Evolutionary conservation across 2,113 vertebrate genomes (phyloP).

Genomic region (Panthera uncia): DNA sequence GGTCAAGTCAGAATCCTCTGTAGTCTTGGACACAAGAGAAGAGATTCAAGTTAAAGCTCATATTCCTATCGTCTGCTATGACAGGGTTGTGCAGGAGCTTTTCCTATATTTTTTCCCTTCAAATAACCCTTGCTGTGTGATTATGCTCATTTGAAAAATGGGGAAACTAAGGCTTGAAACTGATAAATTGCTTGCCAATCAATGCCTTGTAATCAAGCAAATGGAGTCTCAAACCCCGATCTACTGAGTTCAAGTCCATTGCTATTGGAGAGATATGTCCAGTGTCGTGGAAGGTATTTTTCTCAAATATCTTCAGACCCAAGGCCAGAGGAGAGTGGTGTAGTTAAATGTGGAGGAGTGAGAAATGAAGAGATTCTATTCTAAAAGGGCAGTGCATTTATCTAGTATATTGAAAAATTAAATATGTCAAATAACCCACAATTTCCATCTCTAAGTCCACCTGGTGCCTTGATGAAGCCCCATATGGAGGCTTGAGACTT

Average conservation of each 20-base stretch:
- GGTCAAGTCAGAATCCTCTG: background rate
- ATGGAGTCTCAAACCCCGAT: background rate
- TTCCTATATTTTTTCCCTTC: background rate
- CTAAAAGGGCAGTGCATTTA: background rate
- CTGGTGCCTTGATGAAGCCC: slow-evolving; percentile 59
- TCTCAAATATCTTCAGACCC: background rate
- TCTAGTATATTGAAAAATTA: slow-evolving; percentile 54
- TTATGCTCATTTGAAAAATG: background rate
- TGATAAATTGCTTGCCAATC: background rate
- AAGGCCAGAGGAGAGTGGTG: background rate
- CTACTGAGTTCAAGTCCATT: background rate
- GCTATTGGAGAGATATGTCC: background rate
- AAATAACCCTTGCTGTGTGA: background rate
- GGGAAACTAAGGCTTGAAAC: background rate
- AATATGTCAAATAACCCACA: slow-evolving; percentile 43
- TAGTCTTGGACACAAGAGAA: background rate
- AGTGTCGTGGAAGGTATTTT: background rate
- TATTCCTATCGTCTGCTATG: background rate
- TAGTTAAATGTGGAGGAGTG: background rate
- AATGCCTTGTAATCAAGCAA: background rate
- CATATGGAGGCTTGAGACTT: background rate
- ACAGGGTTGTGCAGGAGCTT: background rate
- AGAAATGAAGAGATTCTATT: background rate
- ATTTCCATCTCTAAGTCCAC: background rate
- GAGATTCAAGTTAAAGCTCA: background rate